Percentiles rank a stretch among this genome's conserved stretches.
phyloP scores from a whole-genome alignment of 1,140 invertebrate species.

The Nilaparvata lugens region DNA sequence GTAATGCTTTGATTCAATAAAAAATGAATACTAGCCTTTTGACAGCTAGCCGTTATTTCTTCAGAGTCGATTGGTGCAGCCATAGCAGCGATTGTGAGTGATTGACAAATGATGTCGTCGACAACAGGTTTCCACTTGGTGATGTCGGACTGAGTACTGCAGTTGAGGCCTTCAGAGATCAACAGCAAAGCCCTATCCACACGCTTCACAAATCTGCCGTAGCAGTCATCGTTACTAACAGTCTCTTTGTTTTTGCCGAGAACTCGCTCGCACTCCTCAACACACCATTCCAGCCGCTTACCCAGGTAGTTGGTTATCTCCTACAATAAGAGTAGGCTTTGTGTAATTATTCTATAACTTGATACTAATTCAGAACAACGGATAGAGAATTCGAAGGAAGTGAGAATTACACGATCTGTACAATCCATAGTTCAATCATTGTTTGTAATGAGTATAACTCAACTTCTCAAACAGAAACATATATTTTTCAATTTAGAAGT shows the following conservation, averaged over 20 bases:
- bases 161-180: background rate
- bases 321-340: background rate
- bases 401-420: no score
- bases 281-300: conserved; percentile 4
- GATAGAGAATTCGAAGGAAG: no score
- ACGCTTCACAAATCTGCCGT: background rate
- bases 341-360: no score
- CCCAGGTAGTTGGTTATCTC: conserved; percentile 4
- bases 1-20: no score
- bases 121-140: conserved; percentile 8
- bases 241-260: background rate
- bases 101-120: conserved; percentile 23
- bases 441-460: no score
- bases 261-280: background rate
- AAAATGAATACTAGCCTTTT: conserved; percentile 19
- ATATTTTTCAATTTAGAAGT: no score
- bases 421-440: no score
- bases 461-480: no score
- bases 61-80: conserved; percentile 17
- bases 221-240: background rate
- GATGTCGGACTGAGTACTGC: background rate
- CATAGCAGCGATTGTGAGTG: conserved; percentile 23
- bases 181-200: conserved; percentile 7
- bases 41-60: conserved; percentile 21
- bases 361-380: no score